Evolutionary conservation across 2,113 vertebrate species (phyloP), one percentile per base, ranked within the genome.

Genomic region (Furnarius figulus): DNA sequence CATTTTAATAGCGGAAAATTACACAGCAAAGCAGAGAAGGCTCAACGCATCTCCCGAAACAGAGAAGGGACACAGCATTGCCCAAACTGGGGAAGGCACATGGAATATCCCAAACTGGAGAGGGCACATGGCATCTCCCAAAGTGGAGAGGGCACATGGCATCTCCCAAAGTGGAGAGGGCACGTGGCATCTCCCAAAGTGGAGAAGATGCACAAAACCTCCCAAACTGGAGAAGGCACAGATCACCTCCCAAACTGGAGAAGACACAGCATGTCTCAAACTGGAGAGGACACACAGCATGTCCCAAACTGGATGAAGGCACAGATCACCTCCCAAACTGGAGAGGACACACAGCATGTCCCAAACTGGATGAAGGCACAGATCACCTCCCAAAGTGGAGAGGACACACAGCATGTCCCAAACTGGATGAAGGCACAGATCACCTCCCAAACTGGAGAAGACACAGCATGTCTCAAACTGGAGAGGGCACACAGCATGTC

Each of bases 1-100:
- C 73, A 25, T 70, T 74, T 77, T 66, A 73, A 77, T 82, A 61
- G 55, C 33, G 85, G 92, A 82, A 95, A 94, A 88, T 63, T 66
- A 55, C 89, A 14, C 21, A 65, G 70, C 31, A 22, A 56, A 62
- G 15, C 0, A 8, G 39, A 6, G 35, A 49, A 30, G 52, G 65
- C 30, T 2, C 63, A 2, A 0, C 35, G 80, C 58, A 30, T 7
- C 68, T 30, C 46, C 33, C 44, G 6, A 10, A 17, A 2, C 1
- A 40, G 31, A 4, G 70, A 52, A 24, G 63, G 65, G 31, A 0
- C 50, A 9, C 18, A 14, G 31, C 4, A 1, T 2, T 49, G 49
- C 14, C 65, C 52, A 0, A 7, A 28, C 0, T 5, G 47, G 59
- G 39, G 35, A 17, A 6, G 59, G 59, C 24, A 28, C 37, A 12